phyloP scores from a whole-genome alignment of 1,140 invertebrate species.

The Neodiprion virginianus region DNA sequence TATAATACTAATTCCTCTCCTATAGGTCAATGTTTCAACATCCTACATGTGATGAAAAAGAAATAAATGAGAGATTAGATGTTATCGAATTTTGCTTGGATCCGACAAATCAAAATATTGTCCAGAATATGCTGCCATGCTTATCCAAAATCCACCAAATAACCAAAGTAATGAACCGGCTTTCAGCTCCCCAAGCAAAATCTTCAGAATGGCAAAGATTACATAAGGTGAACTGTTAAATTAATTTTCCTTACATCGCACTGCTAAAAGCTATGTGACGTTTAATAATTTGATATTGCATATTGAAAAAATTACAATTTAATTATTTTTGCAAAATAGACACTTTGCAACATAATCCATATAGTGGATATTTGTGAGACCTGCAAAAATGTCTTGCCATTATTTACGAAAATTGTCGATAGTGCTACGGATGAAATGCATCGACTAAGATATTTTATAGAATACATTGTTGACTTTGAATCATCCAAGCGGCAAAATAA shows the following conservation, averaged over 20 bases:
- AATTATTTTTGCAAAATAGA: constrained; percentile 59
- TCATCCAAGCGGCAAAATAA: constrained; percentile 67
- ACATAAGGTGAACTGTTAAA: constrained; percentile 62
- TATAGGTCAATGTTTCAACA: constrained; percentile 65
- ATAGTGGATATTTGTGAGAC: constrained; percentile 70
- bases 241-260: constrained; percentile 23
- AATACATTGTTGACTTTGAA: constrained; percentile 73
- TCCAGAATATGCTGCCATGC: constrained; percentile 64
- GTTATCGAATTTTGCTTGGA: constrained; percentile 69
- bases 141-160: constrained; percentile 68
- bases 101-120: constrained; percentile 64
- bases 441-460: constrained; percentile 61
- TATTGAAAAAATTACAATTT: constrained; percentile 19
- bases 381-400: constrained; percentile 52
- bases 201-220: constrained; percentile 72
- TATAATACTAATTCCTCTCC: no score
- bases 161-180: constrained; percentile 42
- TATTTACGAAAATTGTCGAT: constrained; percentile 66
- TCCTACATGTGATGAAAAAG: constrained; percentile 65
- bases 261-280: constrained; percentile 13
- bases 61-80: constrained; percentile 66
- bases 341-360: constrained; percentile 69
- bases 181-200: constrained; percentile 65
- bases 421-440: constrained; percentile 67
- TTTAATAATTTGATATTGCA: constrained; percentile 8